Evolutionary conservation across 2,113 vertebrate species (phyloP).

Genomic region (Felis chaus): DNA sequence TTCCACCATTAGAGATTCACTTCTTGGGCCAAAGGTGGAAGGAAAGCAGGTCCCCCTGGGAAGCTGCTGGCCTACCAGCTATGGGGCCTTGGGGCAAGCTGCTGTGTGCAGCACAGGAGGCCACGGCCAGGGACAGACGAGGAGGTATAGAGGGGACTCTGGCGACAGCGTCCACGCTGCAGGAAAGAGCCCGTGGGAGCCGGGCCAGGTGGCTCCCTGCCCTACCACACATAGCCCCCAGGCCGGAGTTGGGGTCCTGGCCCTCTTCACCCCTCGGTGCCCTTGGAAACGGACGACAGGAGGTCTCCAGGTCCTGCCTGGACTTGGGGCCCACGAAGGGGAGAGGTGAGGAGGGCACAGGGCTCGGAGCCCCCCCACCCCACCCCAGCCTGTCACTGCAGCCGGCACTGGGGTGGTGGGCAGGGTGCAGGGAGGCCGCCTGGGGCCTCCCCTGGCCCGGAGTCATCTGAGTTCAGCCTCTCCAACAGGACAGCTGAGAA

Average conservation of each 20-base stretch:
- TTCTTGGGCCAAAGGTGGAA: not conserved
- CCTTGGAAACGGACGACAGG: too few relatives aligned
- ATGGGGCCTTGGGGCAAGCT: not conserved
- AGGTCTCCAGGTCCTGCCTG: not conserved
- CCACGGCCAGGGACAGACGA: not conserved
- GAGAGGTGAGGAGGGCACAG: not conserved
- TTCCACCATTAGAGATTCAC: slow-evolving; percentile 22
- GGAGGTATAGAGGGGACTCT: not conserved
- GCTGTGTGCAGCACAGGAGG: not conserved
- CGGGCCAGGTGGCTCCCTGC: not conserved
- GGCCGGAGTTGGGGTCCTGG: not conserved
- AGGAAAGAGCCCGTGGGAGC: accelerated
- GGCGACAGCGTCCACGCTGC: not conserved
- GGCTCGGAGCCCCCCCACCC: not conserved
- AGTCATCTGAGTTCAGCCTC: slow-evolving; percentile 77
- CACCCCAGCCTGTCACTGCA: not conserved
- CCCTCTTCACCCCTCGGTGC: not conserved
- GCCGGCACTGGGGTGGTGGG: not conserved
- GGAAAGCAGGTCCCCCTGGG: accelerated
- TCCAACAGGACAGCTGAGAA: slow-evolving; percentile 85
- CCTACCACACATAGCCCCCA: not conserved
- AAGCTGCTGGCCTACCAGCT: not conserved
- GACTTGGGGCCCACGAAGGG: slow-evolving; percentile 63
- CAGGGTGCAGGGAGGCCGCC: slow-evolving; percentile 39
- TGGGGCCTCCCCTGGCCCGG: slow-evolving; percentile 67